Conservation (phyloP, 2,888 invertebrate genomes). For the Salticus scenicus region DNA sequence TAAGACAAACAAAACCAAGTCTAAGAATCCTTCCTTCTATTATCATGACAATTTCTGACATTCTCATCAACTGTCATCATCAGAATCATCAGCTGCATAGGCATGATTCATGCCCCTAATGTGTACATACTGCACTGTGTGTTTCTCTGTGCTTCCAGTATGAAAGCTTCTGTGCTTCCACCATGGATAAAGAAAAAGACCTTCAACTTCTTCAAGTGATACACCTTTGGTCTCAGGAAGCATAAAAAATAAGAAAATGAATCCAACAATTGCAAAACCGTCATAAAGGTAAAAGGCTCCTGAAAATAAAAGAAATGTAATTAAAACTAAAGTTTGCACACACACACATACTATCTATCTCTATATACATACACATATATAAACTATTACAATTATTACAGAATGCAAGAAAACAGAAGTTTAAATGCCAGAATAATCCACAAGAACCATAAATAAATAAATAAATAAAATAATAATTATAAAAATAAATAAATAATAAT, state of each 20-base stretch:
- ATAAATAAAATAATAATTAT: too few species aligned
- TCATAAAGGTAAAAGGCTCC: conserved; percentile 79
- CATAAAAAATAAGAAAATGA: conserved; percentile 77
- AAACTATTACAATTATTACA: not conserved
- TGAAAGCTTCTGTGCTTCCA: conserved; percentile 59
- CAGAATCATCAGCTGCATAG: conserved; percentile 60
- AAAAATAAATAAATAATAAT: too few species aligned
- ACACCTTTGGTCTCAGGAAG: conserved; percentile 79
- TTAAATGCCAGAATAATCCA: too few species aligned
- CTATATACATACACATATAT: too few species aligned
- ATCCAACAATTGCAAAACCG: conserved; percentile 77
- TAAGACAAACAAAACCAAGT: too few species aligned
- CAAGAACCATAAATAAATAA: too few species aligned
- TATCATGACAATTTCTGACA: too few species aligned
- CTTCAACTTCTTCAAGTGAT: conserved; percentile 78
- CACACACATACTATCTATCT: too few species aligned
- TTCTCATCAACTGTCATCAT: conserved; percentile 50
- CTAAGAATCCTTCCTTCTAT: not conserved
- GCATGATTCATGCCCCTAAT: conserved; percentile 77
- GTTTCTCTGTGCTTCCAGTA: conserved; percentile 68
- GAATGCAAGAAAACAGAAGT: not conserved
- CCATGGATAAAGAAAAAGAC: conserved; percentile 75
- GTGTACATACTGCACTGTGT: conserved; percentile 77
- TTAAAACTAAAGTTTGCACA: not conserved
- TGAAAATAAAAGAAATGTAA: conserved; percentile 72